Conservation (phyloP, 2,113 vertebrate species). For the Paratilapia polleni region DNA sequence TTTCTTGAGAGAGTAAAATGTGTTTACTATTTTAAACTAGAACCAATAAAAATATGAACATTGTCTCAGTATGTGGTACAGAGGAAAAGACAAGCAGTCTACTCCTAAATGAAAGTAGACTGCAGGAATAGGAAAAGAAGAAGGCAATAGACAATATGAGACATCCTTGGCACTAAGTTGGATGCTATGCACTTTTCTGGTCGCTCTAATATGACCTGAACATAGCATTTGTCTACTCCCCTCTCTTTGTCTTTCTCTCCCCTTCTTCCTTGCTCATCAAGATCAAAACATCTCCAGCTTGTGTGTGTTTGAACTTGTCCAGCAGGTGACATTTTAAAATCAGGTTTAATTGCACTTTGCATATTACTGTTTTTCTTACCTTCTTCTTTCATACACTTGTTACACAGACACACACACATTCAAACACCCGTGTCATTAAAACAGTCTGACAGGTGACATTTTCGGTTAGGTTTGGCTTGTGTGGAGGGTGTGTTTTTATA, state of each 20-base stretch:
- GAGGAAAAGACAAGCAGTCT: not conserved
- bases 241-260: not conserved
- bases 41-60: not conserved
- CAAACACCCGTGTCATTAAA: not conserved
- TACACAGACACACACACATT: not conserved
- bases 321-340: slow-evolving; percentile 54
- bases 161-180: not conserved
- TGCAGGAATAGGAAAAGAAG: not conserved
- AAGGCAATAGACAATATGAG: not conserved
- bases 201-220: not conserved
- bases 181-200: not conserved
- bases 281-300: slow-evolving; percentile 33
- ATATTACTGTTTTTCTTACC: slow-evolving; percentile 6
- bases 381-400: slow-evolving; percentile 1
- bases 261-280: not conserved
- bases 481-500: slow-evolving; percentile 16
- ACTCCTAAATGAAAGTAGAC: not conserved
- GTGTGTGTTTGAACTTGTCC: slow-evolving; percentile 37
- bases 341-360: slow-evolving; percentile 40
- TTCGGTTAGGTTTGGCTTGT: slow-evolving; percentile 41
- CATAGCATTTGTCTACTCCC: not conserved
- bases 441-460: slow-evolving; percentile 44
- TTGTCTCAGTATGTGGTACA: not conserved
- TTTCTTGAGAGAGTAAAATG: not conserved
- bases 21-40: not conserved